Evolutionary conservation across 2,113 vertebrate genomes (phyloP), one percentile per base, ranked within the genome.

Genomic region (Alces alces): DNA sequence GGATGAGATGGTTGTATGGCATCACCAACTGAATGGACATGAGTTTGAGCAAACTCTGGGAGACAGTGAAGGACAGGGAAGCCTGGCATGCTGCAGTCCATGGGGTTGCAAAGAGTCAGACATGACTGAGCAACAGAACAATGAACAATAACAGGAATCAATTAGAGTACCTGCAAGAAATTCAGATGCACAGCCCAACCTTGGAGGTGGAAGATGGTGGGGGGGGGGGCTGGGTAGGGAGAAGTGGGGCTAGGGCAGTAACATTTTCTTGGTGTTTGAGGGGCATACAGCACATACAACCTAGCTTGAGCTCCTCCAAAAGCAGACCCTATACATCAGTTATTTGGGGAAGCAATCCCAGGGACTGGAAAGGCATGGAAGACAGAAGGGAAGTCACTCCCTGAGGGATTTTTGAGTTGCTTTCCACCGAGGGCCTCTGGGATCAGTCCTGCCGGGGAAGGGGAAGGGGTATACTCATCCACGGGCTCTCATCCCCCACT

Each of bases 251-350:
- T 9, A 10, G 23, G 39, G 5, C 30, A 14, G 19, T 4, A 12
- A 23, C 7, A 2, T 25, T 50, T n/a, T 89, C 21, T 21, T 39
- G 33, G 4, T 28, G 73, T n/a, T 58, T 43, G 39, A 15, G 58
- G 43, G 52, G 28, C 50, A 66, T 25, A 0, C 5, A 2, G 6
- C 33, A 10, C 25, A 3, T 8, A 4, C 9, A 2, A 2, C 13
- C 91, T 39, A 45, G 23, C 9, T 4, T 60, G 73, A 6, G 17
- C 43, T 52, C 12, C 45, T 66, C 45, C 19, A 21, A 6, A 10
- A n/a, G 21, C 36, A 13, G 16, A 55, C 45, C 28, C 79, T 30
- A 1, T 17, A 19, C 5, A 7, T 27, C 2, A 11, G 25, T 25
- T 30, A 39, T 25, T 33, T 39, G 47, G 50, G 15, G 58, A 50